These are phyloP conservation scores for Drosophila robusta DNA, from an alignment of 2,888 invertebrate species.

Conservation along the genomic window DNA sequence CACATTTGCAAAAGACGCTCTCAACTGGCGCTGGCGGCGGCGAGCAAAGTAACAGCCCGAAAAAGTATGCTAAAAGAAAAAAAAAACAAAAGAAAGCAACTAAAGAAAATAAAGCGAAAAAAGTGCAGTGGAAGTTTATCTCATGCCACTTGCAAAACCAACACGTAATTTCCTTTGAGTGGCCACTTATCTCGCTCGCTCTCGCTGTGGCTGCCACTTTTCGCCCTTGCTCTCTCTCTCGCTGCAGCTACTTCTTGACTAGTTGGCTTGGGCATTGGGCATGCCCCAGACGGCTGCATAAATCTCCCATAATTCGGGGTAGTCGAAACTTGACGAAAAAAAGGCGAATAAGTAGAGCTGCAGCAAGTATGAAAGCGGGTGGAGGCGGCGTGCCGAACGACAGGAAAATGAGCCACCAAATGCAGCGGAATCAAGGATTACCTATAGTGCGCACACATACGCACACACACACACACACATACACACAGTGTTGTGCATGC, in stretches of 20 bases:
- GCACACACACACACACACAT: conserved; percentile 14
- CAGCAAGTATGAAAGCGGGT: conserved; percentile 51
- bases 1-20: conserved; percentile 51
- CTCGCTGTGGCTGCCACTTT: not conserved
- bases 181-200: conserved; percentile 64
- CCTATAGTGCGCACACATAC: conserved; percentile 37
- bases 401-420: conserved; percentile 65
- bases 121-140: conserved; percentile 59
- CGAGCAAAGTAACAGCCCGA: conserved; percentile 30
- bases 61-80: conserved; percentile 35
- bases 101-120: conserved; percentile 4
- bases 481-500: conserved; percentile 31
- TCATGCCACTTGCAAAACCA: conserved; percentile 63
- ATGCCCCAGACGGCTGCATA: conserved; percentile 62
- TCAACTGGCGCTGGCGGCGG: conserved; percentile 7
- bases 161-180: conserved; percentile 72
- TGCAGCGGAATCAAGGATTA: conserved; percentile 73
- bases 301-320: conserved; percentile 70
- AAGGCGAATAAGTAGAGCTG: conserved; percentile 27
- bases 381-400: conserved; percentile 37
- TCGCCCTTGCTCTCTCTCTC: conserved; percentile 6
- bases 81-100: conserved; percentile 9
- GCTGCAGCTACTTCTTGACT: conserved; percentile 36
- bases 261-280: conserved; percentile 51
- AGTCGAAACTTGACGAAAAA: conserved; percentile 31